Base-by-base conservation (phyloP, 2,797 vertebrate species). In the Sternotherus odoratus region DNA sequence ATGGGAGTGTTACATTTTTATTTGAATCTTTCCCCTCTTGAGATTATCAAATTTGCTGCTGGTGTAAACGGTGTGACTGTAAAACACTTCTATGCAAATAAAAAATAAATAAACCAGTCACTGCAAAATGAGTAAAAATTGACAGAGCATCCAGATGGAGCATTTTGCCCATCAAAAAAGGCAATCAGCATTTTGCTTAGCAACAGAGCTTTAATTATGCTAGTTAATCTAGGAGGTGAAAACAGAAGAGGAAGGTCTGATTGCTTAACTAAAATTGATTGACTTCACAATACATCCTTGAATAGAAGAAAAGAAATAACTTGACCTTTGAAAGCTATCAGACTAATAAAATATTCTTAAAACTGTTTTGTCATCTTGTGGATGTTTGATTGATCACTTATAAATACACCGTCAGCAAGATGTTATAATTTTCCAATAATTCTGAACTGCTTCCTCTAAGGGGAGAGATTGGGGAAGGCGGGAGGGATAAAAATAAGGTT, bases 101-200 rank as follows among this genome's bases (percentile, higher is more conserved):
- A 95, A 83, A 92, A 28, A 79, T 91, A 95, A 96, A 92, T 89
- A 93, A 87, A 96, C 92, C 48, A 79, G 49, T 57, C 89, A 56
- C 78, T 78, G 57, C 84, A 77, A 92, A 97, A 91, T 79, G 48
- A 96, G 69, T 79, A 84, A 94, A 95, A 94, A 36, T 39, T 82
- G 69, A 79, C 87, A 84, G 94, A 94, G 93, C 6, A 21, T 85
- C 46, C 89, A 95, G 88, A 93, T 95, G 82, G 75, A 95, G 36
- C 66, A 89, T 84, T 94, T 87, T 92, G 49, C 74, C 85, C 46
- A 83, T 94, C 91, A 88, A 30, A 93, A 77, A 95, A 83, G 13
- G 4, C 94, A 95, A 96, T 97, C 77, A 94, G 43, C 87, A 90
- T 92, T 97, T 97, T 97, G 90, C 92, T 97, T 96, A 96, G 89